These are phyloP conservation scores for Pseudorasbora parva DNA, from an alignment of 2,113 vertebrate species.

Conservation along the genomic window DNA sequence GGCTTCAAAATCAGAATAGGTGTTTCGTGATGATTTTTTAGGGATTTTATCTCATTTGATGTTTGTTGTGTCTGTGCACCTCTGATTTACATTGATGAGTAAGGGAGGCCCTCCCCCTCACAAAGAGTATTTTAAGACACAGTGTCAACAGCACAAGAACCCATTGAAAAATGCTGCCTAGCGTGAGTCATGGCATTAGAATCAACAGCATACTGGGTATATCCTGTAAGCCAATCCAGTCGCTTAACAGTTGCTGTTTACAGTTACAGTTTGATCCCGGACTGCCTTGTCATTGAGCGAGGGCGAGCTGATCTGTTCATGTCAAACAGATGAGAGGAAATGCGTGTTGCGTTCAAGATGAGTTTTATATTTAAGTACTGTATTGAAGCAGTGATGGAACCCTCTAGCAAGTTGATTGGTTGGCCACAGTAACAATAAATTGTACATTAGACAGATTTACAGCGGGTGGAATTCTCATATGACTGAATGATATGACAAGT, in stretches of 20 bases:
- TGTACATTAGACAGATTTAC: conserved; percentile 22
- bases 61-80: conserved; percentile 37
- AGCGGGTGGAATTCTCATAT: not conserved
- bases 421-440: not conserved
- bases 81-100: conserved; percentile 51
- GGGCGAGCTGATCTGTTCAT: conserved; percentile 11
- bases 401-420: not conserved
- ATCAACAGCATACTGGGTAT: conserved; percentile 37
- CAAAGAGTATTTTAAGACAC: conserved; percentile 58
- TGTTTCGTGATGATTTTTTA: not conserved
- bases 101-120: conserved; percentile 58
- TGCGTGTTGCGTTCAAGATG: not conserved
- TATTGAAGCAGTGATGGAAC: not conserved
- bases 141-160: conserved; percentile 51
- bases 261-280: not conserved
- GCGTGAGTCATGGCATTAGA: conserved; percentile 53
- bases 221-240: conserved; percentile 46
- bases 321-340: conserved; percentile 18
- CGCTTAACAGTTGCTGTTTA: conserved; percentile 23
- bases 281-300: conserved; percentile 26
- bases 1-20: conserved; percentile 13
- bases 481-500: not conserved
- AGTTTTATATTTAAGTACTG: not conserved
- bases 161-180: conserved; percentile 46
- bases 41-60: not conserved